phyloP scores from a whole-genome alignment of 2,797 vertebrate genomes.

The Hydrophis major region DNA sequence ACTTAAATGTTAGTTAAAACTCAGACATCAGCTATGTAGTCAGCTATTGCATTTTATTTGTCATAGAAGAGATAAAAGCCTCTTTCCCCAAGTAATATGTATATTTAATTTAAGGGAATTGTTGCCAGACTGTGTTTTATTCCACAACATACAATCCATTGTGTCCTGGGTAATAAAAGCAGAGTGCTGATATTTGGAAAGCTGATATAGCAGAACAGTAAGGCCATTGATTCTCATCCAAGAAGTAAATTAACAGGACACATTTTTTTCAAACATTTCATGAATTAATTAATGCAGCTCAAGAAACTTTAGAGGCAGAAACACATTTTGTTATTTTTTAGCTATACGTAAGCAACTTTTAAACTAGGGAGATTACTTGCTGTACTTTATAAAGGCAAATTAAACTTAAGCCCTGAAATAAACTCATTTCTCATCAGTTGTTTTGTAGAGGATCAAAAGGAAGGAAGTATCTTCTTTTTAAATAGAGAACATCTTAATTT shows the following conservation, averaged over 20 bases:
- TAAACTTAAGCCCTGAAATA: slow-evolving; percentile 25
- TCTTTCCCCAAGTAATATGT: not conserved
- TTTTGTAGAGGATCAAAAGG: slow-evolving; percentile 31
- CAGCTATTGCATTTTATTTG: not conserved
- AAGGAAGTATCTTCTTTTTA: slow-evolving; percentile 35
- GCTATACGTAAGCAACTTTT: slow-evolving; percentile 22
- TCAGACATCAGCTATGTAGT: not conserved
- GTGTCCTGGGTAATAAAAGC: slow-evolving; percentile 29
- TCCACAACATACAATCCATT: slow-evolving; percentile 23
- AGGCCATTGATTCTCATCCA: slow-evolving; percentile 48
- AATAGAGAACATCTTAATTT: slow-evolving; percentile 34
- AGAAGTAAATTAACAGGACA: slow-evolving; percentile 40
- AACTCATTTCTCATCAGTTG: slow-evolving; percentile 31
- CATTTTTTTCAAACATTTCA: slow-evolving; percentile 42
- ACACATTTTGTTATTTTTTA: slow-evolving; percentile 25
- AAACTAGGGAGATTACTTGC: slow-evolving; percentile 15
- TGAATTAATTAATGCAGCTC: slow-evolving; percentile 53
- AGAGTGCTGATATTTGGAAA: slow-evolving; percentile 38
- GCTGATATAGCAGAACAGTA: not conserved
- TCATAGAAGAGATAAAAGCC: not conserved
- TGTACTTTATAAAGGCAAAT: slow-evolving; percentile 33
- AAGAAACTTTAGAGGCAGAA: slow-evolving; percentile 32
- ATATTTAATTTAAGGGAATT: slow-evolving; percentile 25
- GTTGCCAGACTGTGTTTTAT: slow-evolving; percentile 23
- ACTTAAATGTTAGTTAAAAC: not conserved